Percentiles rank a stretch among this genome's conserved stretches.
Evolutionary conservation across 2,113 vertebrate genomes (phyloP).

Genomic region (Spheniscus mendiculus): DNA sequence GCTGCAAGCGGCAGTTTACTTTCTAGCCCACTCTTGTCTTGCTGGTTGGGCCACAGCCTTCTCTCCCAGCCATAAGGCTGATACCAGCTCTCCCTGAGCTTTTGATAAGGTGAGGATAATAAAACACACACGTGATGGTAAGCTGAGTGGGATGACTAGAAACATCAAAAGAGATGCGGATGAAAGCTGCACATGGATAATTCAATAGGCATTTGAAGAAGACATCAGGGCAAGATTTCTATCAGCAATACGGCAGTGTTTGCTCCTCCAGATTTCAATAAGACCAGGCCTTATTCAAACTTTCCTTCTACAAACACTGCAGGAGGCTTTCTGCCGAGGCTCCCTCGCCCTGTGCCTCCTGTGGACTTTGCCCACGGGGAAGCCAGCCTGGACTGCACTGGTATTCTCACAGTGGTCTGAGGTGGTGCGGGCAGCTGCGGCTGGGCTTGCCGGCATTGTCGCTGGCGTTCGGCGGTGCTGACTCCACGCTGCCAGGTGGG

Average conservation of each 20-base stretch:
- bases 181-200: background rate
- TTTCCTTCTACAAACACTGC: background rate
- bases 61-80: background rate
- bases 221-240: background rate
- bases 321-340: background rate
- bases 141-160: background rate
- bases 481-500: background rate
- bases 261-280: background rate
- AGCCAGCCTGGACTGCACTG: background rate
- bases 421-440: rapidly evolving
- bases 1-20: background rate
- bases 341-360: background rate
- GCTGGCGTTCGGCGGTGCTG: background rate
- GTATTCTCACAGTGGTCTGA: rapidly evolving
- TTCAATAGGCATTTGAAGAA: background rate
- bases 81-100: background rate
- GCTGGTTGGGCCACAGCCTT: background rate
- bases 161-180: background rate
- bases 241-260: background rate
- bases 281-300: background rate
- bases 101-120: background rate
- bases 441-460: background rate
- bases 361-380: background rate
- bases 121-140: background rate
- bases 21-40: background rate